Evolutionary conservation across 2,888 invertebrate species (phyloP).

Genomic region (Crematogaster levior): DNA sequence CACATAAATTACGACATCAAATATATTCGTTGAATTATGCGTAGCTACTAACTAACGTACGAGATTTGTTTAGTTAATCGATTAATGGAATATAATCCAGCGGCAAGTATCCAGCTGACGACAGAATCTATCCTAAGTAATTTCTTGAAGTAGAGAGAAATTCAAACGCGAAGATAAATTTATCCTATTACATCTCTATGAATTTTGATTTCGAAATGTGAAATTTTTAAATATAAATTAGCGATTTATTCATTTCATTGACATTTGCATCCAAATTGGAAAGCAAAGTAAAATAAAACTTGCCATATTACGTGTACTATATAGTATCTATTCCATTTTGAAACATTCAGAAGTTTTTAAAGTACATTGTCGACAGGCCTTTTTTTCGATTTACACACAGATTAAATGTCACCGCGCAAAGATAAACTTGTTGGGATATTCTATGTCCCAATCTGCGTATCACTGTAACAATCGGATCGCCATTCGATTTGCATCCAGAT

Average conservation of each 20-base stretch:
- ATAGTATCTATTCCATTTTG: slow-evolving; percentile 1
- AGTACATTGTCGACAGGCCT: not conserved
- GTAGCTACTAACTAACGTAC: not conserved
- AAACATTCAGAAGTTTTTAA: not conserved
- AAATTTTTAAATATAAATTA: not conserved
- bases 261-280: not conserved
- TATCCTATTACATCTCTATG: not conserved
- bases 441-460: not conserved
- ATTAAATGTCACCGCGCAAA: slow-evolving; percentile 24
- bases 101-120: not conserved
- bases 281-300: not conserved
- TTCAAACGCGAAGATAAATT: not conserved
- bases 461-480: slow-evolving; percentile 21
- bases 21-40: slow-evolving; percentile 14
- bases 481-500: slow-evolving; percentile 46
- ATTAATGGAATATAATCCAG: not conserved
- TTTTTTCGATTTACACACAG: slow-evolving; percentile 10
- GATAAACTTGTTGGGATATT: slow-evolving; percentile 17
- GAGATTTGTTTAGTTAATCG: not conserved
- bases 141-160: not conserved
- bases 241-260: slow-evolving; percentile 1
- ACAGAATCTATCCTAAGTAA: not conserved
- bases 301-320: not conserved
- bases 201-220: not conserved
- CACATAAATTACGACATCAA: not conserved